These are phyloP conservation scores for Girardia tigrina DNA, from an alignment of 2,888 invertebrate species.

Conservation along the genomic window DNA sequence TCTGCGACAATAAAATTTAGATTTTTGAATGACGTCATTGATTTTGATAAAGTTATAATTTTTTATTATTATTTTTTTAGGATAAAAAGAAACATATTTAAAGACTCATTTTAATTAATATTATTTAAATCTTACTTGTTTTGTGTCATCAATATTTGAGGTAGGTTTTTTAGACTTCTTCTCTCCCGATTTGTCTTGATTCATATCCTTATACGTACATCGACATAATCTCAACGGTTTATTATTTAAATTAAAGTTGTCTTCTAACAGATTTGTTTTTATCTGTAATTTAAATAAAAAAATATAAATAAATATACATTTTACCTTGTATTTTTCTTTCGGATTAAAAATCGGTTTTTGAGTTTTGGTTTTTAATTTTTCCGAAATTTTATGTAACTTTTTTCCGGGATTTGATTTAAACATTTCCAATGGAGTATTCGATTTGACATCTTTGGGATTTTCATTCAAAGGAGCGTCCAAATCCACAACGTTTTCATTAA, in stretches of 20 bases:
- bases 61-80: too few relatives aligned
- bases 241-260: neutral
- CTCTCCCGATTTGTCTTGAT: neutral
- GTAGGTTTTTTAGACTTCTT: constrained; percentile 1
- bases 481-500: neutral
- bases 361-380: neutral
- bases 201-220: neutral
- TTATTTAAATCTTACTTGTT: neutral
- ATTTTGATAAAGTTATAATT: too few relatives aligned
- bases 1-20: too few relatives aligned
- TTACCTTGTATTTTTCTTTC: neutral
- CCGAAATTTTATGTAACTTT: neutral
- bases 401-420: neutral
- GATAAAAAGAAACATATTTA: too few relatives aligned
- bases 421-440: neutral
- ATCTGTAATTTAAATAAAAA: neutral
- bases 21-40: too few relatives aligned
- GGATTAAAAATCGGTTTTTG: neutral
- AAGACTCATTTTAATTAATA: too few relatives aligned
- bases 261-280: neutral
- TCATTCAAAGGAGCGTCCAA: neutral
- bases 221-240: neutral
- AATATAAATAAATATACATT: too few relatives aligned
- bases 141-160: neutral
- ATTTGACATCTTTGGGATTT: neutral